phyloP scores from a whole-genome alignment of 2,113 vertebrate genomes.

The Poecilia latipinna region DNA sequence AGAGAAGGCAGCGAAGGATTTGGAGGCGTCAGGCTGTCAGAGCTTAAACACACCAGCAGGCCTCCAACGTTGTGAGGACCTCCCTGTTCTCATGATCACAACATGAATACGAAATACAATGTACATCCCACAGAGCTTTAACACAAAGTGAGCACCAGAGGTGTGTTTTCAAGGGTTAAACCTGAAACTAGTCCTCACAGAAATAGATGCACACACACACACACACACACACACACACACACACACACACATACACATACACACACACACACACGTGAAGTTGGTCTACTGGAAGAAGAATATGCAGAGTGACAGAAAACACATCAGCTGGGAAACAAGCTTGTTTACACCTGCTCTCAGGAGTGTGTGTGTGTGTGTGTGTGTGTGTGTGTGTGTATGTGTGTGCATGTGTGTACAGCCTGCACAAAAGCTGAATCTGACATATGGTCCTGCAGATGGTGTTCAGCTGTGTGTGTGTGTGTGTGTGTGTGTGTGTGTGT shows the following conservation, averaged over 20 bases:
- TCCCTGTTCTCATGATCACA: background rate
- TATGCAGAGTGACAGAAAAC: slow-evolving; percentile 63
- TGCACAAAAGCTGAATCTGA: slow-evolving; percentile 22
- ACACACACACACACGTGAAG: slow-evolving; percentile 4
- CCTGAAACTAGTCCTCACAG: background rate
- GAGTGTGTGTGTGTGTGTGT: slow-evolving; percentile 16
- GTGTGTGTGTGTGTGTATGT: slow-evolving; percentile 12
- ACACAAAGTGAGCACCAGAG: background rate
- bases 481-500: background rate
- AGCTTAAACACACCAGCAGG: background rate
- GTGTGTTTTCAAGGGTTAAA: background rate
- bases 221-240: background rate
- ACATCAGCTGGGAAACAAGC: slow-evolving; percentile 57
- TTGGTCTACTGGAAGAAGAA: slow-evolving; percentile 32
- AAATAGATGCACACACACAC: background rate
- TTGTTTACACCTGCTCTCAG: slow-evolving; percentile 61
- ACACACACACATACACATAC: background rate
- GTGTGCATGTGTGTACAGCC: slow-evolving; percentile 6
- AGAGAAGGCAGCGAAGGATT: slow-evolving; percentile 23
- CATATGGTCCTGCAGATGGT: slow-evolving; percentile 60
- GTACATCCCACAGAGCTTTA: background rate
- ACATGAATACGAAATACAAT: background rate
- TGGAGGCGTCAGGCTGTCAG: slow-evolving; percentile 33
- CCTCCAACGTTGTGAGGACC: background rate
- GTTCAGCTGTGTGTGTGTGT: slow-evolving; percentile 31